These are phyloP conservation scores for Leptopterna dolabrata DNA, from an alignment of 2,888 invertebrate genomes.

Conservation along the genomic window DNA sequence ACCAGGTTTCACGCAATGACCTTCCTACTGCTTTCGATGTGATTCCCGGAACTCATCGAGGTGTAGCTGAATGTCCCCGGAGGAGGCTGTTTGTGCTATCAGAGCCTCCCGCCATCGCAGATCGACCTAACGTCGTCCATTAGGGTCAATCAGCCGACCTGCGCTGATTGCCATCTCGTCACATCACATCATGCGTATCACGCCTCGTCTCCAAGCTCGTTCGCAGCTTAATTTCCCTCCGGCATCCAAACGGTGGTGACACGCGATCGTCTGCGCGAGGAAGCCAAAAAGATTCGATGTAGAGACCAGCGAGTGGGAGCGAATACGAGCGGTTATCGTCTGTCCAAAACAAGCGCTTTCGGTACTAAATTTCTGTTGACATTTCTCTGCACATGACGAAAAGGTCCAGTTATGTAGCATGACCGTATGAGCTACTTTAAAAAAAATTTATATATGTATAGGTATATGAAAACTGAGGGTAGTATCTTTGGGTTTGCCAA, in stretches of 20 bases:
- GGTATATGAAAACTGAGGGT: no score
- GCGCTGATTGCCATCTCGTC: not conserved
- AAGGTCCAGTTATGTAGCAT: no score
- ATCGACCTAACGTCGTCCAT: not conserved
- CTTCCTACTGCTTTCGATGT: not conserved
- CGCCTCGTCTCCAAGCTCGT: not conserved
- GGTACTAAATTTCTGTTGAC: no score
- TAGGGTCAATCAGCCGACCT: not conserved
- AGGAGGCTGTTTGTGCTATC: not conserved
- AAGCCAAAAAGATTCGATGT: not conserved
- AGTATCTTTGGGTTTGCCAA: no score
- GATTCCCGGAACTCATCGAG: not conserved
- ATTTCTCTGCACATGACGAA: no score
- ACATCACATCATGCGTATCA: not conserved
- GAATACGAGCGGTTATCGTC: no score
- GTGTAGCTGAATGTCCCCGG: not conserved
- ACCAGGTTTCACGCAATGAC: not conserved
- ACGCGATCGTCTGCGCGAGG: not conserved
- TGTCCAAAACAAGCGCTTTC: no score
- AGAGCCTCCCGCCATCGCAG: not conserved
- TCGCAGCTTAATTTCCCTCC: not conserved
- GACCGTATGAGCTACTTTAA: no score
- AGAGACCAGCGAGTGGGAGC: not conserved
- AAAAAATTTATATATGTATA: no score
- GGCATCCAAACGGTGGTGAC: not conserved